Conservation (phyloP, 2,888 invertebrate species). For the Noctuana brunneofusca region DNA sequence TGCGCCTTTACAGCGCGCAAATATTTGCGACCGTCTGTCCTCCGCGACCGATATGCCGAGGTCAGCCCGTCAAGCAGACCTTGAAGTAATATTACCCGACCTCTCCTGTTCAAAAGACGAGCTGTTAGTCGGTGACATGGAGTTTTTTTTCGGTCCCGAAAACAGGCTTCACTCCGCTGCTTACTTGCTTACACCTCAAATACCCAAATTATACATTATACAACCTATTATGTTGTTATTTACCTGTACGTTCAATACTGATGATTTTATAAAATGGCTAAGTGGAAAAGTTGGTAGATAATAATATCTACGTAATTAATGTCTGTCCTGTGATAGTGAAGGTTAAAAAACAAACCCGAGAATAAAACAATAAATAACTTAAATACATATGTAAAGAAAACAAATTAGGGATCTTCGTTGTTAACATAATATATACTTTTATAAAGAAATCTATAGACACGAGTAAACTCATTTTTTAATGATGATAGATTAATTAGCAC, state of each 20-base stretch:
- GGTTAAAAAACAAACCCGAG: neutral
- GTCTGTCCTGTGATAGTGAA: neutral
- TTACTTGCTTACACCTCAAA: neutral
- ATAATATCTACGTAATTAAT: neutral
- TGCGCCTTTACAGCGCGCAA: constrained; percentile 70
- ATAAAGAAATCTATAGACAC: too few relatives aligned
- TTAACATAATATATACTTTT: too few relatives aligned
- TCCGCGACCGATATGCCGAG: constrained; percentile 82
- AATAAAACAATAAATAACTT: too few relatives aligned
- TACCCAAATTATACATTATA: neutral
- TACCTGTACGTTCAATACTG: too few relatives aligned
- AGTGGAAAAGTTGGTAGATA: neutral
- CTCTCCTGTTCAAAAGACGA: constrained; percentile 71
- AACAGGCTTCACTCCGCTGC: constrained; percentile 9
- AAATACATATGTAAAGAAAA: too few relatives aligned
- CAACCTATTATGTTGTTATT: neutral
- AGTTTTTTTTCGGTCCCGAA: constrained; percentile 61
- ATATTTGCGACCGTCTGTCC: constrained; percentile 82
- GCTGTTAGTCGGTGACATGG: constrained; percentile 46
- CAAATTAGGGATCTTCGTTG: too few relatives aligned
- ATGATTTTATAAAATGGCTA: too few relatives aligned
- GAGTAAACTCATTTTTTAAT: too few relatives aligned
- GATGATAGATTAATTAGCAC: too few relatives aligned
- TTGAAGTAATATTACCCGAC: constrained; percentile 78
- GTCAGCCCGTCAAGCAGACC: constrained; percentile 77